Conservation (phyloP, 2,888 invertebrate genomes). For the Platycheirus rosarum region DNA sequence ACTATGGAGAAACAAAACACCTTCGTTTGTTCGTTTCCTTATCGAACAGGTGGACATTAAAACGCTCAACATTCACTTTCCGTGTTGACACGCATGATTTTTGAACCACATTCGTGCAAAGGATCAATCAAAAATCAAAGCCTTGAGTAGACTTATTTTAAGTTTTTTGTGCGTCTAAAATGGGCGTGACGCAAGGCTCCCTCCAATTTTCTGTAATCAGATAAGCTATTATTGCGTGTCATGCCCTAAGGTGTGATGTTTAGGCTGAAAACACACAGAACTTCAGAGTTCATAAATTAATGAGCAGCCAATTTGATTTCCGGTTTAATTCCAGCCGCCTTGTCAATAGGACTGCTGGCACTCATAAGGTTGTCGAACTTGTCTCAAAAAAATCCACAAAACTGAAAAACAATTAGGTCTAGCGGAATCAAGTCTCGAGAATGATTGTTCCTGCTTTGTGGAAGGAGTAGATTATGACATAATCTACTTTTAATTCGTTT, state of each 20-base stretch:
- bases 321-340: constrained; percentile 11
- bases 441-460: too few species aligned
- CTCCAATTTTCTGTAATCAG: constrained; percentile 7
- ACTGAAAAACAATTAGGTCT: neutral
- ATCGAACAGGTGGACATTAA: constrained; percentile 43
- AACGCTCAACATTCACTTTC: neutral
- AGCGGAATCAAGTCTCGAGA: neutral
- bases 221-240: constrained; percentile 13
- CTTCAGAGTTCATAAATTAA: constrained; percentile 20
- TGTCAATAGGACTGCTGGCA: constrained; percentile 28
- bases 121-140: constrained; percentile 68
- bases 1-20: constrained; percentile 21
- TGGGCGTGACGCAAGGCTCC: constrained; percentile 8
- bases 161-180: neutral
- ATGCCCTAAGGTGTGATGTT: constrained; percentile 21
- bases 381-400: neutral
- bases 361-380: constrained; percentile 21
- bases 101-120: constrained; percentile 41
- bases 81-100: constrained; percentile 55
- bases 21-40: constrained; percentile 15
- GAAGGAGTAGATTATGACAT: constrained; percentile 57
- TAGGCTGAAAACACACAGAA: neutral
- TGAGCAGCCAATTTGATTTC: constrained; percentile 35
- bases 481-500: constrained; percentile 70
- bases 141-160: constrained; percentile 32